phyloP scores from a whole-genome alignment of 2,888 invertebrate species.

The Mesopsocus fuscifrons region DNA sequence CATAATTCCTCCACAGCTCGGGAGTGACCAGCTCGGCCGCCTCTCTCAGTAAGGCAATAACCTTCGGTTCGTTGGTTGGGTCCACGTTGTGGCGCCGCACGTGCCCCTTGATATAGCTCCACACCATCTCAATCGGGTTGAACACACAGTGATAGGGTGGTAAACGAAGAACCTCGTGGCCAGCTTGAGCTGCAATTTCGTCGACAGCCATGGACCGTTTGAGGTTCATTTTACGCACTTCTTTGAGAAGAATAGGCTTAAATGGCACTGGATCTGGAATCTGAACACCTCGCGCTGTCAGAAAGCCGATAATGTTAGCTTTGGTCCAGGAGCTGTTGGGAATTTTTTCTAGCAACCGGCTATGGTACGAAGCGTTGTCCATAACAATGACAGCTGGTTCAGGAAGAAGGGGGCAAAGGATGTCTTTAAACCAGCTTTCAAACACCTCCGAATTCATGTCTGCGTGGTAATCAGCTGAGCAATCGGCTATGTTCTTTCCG shows the following conservation, averaged over 20 bases:
- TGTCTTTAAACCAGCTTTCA: neutral
- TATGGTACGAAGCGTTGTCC: conserved; percentile 2
- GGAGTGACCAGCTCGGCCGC: neutral
- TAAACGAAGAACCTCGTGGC: conserved; percentile 7
- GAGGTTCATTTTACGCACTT: too few species aligned
- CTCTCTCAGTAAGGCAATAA: neutral
- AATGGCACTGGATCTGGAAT: neutral
- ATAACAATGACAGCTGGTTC: neutral
- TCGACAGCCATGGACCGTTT: too few species aligned
- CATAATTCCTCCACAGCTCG: neutral
- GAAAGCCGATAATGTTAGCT: neutral
- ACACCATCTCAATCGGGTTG: conserved; percentile 14
- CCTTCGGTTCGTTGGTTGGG: neutral
- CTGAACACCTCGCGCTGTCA: neutral
- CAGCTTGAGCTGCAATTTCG: neutral
- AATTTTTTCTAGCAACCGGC: neutral
- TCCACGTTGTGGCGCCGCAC: conserved; percentile 10
- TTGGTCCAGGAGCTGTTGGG: neutral
- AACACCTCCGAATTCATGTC: conserved; percentile 2
- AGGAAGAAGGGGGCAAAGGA: neutral
- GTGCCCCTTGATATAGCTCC: conserved; percentile 11
- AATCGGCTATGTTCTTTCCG: neutral
- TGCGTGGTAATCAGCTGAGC: neutral
- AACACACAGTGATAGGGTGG: conserved; percentile 12
- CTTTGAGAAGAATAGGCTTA: neutral